A percentile compares a stretch with the other conserved stretches of the same genome.
Conservation (phyloP, 37 sponge, comb jelly and placozoan genomes). For the Crambe crambe region DNA sequence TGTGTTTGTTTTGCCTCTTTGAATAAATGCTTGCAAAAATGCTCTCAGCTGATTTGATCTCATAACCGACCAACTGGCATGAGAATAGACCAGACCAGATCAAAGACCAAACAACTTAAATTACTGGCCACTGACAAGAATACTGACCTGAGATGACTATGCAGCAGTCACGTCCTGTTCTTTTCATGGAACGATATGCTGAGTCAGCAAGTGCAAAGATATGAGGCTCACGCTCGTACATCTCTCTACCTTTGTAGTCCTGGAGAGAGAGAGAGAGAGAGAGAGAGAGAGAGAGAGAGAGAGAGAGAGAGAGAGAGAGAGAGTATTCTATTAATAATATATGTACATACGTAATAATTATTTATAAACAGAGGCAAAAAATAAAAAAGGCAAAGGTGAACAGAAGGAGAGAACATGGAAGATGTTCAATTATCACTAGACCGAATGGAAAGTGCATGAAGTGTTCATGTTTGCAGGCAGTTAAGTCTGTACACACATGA, state of each 20-base stretch:
- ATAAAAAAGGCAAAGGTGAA: not conserved
- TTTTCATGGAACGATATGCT: slow-evolving; percentile 76
- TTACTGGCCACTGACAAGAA: not conserved
- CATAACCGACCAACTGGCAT: too few relatives aligned
- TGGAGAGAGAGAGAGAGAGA: slow-evolving; percentile 31
- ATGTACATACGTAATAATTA: not conserved
- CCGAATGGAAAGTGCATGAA: too few relatives aligned
- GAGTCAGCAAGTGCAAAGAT: slow-evolving; percentile 84
- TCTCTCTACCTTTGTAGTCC: slow-evolving; percentile 78
- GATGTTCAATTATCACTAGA: too few relatives aligned
- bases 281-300: slow-evolving; percentile 34
- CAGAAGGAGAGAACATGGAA: not conserved
- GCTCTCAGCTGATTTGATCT: too few relatives aligned
- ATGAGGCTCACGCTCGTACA: slow-evolving; percentile 84
- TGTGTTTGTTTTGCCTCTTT: too few relatives aligned
- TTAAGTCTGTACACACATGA: too few relatives aligned
- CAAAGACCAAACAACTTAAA: not conserved
- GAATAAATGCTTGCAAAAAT: too few relatives aligned
- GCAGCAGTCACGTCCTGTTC: slow-evolving; percentile 71
- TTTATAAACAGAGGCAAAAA: not conserved
- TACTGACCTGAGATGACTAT: slow-evolving; percentile 84
- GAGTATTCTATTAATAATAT: not conserved
- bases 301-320: slow-evolving; percentile 16
- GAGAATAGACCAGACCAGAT: too few relatives aligned
- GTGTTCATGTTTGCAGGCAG: too few relatives aligned